These are phyloP conservation scores for Drosophila dives DNA, from an alignment of 2,888 invertebrate genomes.

Conservation along the genomic window DNA sequence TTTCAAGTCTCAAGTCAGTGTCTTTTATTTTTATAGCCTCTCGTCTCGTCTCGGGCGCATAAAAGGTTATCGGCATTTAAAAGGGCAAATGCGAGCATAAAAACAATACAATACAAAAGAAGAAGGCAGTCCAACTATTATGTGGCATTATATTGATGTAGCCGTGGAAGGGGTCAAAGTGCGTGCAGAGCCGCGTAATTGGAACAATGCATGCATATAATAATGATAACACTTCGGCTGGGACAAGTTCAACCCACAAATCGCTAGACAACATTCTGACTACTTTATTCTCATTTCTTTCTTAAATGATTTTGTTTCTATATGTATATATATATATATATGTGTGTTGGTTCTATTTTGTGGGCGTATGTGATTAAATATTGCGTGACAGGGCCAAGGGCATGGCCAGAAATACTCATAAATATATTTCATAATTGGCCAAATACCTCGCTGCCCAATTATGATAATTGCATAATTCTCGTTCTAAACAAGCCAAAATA, in stretches of 20 bases:
- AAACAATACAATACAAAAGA: conserved; percentile 28
- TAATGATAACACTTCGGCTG: conserved; percentile 57
- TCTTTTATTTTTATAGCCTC: conserved; percentile 60
- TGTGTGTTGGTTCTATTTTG: conserved; percentile 10
- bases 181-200: conserved; percentile 77
- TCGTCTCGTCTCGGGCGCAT: conserved; percentile 63
- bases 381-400: conserved; percentile 52
- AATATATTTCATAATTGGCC: conserved; percentile 77
- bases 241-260: conserved; percentile 59
- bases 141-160: conserved; percentile 63
- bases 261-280: conserved; percentile 21
- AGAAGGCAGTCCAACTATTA: conserved; percentile 57
- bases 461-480: conserved; percentile 78
- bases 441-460: conserved; percentile 71
- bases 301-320: conserved; percentile 11
- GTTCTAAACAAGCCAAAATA: conserved; percentile 75
- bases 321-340: not conserved
- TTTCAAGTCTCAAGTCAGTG: conserved; percentile 50
- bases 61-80: conserved; percentile 78
- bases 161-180: conserved; percentile 55
- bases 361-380: conserved; percentile 55
- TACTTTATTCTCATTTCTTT: conserved; percentile 44
- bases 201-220: conserved; percentile 66
- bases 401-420: conserved; percentile 47
- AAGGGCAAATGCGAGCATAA: conserved; percentile 55